Evolutionary conservation across 1,140 invertebrate genomes (phyloP), one percentile per base, ranked within the genome.

Genomic region (Hesperophylax magnus): DNA sequence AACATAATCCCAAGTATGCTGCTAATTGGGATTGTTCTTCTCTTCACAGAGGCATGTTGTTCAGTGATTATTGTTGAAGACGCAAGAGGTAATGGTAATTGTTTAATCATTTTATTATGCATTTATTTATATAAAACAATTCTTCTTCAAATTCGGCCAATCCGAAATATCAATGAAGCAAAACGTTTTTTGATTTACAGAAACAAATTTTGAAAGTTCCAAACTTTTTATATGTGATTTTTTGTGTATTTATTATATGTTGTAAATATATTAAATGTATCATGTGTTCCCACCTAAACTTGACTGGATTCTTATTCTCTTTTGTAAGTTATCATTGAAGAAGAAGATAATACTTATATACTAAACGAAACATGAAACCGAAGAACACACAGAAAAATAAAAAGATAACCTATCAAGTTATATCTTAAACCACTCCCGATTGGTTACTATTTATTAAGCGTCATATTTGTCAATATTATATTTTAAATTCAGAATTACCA

Each of bases 11-110:
- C 39, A 47, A 47, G 39, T 47, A 11, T 11, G 39, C 6, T 58
- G n/a, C 9, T 71, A 6, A 18, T 71, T 34, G n/a, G 67, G 67
- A 71, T 20, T 6, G 39, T n/a, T 11, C 47, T 71, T 53, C 22
- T 71, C 17, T 71, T 71, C 39, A 71, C 67, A 20, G 71, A 75
- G 14, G 52, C 52, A 52, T 75, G 56, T 22, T 56, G 71, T 58
- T 83, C 82, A 65, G 82, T 83, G 20, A 83, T 83, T 20, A 83
- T 83, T 53, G 82, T 83, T 20, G 82, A 83, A 63, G 82, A 83
- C 71, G 82, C 82, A 7, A 83, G 80, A 81, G 82, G 82, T 83
- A 71, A 74, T 15, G 34, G 27, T 61, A 18, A 75, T 72, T 18
- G n/a, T n/a, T 72, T 47, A n/a, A 47, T 24, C 24, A 56, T 24